Base-by-base conservation (phyloP, 2,797 vertebrate genomes). In the Telmatherina bonti region DNA sequence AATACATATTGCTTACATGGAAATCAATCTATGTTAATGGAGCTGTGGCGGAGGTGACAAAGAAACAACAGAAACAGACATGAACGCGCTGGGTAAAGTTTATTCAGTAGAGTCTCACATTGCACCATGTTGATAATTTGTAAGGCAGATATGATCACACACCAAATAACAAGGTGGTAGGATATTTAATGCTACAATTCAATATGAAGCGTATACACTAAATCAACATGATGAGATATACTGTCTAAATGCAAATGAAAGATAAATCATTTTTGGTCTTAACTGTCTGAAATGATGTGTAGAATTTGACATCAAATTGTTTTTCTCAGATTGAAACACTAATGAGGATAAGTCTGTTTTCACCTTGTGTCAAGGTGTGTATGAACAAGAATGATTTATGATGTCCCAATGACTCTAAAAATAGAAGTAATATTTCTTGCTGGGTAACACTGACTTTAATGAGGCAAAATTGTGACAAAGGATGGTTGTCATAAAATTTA, bases 31-130 rank as follows among this genome's bases (percentile, higher is more conserved):
- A 11, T 18, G n/a, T 33, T 3, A 54, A 54, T 27, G 24, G 2
- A 16, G 29, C 27, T 38, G 18, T 41, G 54, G 3, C 7, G 5
- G 12, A 12, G 24, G 10, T n/a, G 10, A 24, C 7, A 33, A 53
- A 6, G 62, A 53, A 64, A 64, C 49, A 29, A 31, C 41, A 53
- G 12, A n/a, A 53, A 22, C 12, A 52, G 9, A 64, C 38, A 36
- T n/a, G 49, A 26, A 5, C 3, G 11, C 10, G 13, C 13, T 38
- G 35, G n/a, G 10, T 16, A 20, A 53, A 64, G 10, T 26, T n/a
- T 24, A 52, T 26, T 64, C 26, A 53, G 31, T 27, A 7, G 20
- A 55, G 20, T 29, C 7, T 55, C 4, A 30, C 47, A 12, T 49
- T 49, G 7, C 22, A n/a, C 10, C 47, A 49, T 11, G 9, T 3